Evolutionary conservation across 1,140 invertebrate species (phyloP).

Genomic region (Phthorimaea operculella): DNA sequence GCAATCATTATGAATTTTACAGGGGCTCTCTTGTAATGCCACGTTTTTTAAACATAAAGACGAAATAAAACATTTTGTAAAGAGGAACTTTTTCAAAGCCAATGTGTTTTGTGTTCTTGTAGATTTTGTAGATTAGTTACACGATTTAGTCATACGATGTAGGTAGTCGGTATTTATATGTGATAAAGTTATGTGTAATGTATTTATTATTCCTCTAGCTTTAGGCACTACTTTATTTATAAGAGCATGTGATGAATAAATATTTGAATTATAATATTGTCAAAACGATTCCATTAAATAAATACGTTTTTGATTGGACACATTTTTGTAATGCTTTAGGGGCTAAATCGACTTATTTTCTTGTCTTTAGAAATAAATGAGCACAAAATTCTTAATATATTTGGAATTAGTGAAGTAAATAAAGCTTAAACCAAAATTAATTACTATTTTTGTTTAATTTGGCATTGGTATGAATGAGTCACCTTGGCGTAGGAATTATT

Average conservation of each 20-base stretch:
- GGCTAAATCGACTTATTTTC: no score
- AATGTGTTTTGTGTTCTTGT: not conserved
- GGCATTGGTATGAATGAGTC: no score
- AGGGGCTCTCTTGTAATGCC: not conserved
- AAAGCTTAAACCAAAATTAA: no score
- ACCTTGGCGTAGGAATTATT: no score
- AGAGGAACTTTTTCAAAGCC: not conserved
- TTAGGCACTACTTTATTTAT: constrained; percentile 38
- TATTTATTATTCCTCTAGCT: constrained; percentile 39
- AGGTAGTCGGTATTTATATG: constrained; percentile 18
- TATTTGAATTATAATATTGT: constrained; percentile 29
- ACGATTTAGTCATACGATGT: not conserved
- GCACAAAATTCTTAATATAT: no score
- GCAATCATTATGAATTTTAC: constrained; percentile 9
- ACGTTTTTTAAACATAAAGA: not conserved
- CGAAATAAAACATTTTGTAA: constrained; percentile 3
- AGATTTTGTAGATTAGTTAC: constrained; percentile 2
- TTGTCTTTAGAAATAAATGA: no score
- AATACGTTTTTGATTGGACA: constrained; percentile 31
- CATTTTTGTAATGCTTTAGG: constrained; percentile 10
- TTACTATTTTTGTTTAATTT: no score
- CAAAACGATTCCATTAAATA: constrained; percentile 44
- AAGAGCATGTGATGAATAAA: constrained; percentile 32
- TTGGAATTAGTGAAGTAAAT: no score
- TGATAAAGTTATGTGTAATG: constrained; percentile 34